Conservation (phyloP, 2,797 vertebrate species). For the Falco columbarius region DNA sequence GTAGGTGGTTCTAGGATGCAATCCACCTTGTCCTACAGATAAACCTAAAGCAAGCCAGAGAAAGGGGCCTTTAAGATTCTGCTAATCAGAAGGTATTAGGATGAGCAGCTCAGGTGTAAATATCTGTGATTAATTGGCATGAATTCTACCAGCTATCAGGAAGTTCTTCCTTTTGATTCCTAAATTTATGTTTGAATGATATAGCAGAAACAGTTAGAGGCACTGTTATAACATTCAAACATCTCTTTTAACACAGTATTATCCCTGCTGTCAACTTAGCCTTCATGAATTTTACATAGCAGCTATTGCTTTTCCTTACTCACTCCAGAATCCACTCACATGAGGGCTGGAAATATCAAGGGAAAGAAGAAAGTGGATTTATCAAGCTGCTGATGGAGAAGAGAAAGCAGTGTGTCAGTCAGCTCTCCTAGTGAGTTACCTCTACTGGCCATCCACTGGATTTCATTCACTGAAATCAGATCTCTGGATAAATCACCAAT, state of each 20-base stretch:
- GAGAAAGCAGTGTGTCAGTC: not conserved
- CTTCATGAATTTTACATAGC: not conserved
- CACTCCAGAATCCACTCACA: not conserved
- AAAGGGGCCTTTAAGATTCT: not conserved
- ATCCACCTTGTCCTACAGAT: not conserved
- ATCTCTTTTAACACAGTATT: not conserved
- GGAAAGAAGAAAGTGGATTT: not conserved
- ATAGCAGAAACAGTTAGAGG: not conserved
- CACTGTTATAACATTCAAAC: not conserved
- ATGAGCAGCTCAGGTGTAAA: not conserved
- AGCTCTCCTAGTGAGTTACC: not conserved
- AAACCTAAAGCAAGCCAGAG: not conserved
- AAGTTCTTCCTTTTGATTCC: not conserved
- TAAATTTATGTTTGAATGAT: not conserved
- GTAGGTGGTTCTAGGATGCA: not conserved
- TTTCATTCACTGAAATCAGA: not conserved
- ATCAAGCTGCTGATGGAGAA: not conserved
- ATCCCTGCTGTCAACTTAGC: not conserved
- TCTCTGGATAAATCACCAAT: not conserved
- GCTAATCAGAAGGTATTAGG: not conserved
- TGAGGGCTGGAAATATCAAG: not conserved
- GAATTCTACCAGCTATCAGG: not conserved
- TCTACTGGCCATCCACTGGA: not conserved
- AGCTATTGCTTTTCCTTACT: not conserved
- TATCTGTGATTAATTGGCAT: not conserved